Evolutionary conservation across 1,140 invertebrate species (phyloP).

Genomic region (Riptortus pedestris): DNA sequence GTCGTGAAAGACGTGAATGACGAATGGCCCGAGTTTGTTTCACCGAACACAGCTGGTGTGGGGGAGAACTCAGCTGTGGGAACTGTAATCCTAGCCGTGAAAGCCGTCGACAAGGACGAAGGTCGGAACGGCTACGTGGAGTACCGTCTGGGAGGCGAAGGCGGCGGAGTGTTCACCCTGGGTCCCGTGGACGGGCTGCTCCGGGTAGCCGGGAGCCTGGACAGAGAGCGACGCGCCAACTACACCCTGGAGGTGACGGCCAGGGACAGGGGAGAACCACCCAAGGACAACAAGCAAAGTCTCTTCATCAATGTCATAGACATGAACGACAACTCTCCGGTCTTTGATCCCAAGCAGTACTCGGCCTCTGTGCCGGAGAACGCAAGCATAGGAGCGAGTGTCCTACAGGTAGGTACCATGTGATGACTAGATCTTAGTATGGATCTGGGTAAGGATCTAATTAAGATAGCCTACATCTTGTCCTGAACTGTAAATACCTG

Average conservation of each 20-base stretch:
- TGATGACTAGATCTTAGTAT: no score
- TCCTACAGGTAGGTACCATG: slow-evolving; percentile 65
- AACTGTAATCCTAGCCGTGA: slow-evolving; percentile 79
- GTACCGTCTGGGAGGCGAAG: slow-evolving; percentile 56
- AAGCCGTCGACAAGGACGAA: slow-evolving; percentile 84
- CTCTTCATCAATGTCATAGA: slow-evolving; percentile 70
- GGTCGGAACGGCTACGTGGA: slow-evolving; percentile 87
- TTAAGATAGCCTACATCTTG: no score
- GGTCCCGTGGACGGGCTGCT: slow-evolving; percentile 78
- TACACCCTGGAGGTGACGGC: slow-evolving; percentile 74
- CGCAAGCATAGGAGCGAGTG: slow-evolving; percentile 80
- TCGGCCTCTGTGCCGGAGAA: slow-evolving; percentile 81
- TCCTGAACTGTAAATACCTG: no score
- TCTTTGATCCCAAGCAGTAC: slow-evolving; percentile 81
- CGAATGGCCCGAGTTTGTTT: slow-evolving; percentile 80
- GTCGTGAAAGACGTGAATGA: slow-evolving; percentile 88
- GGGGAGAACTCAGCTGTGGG: slow-evolving; percentile 80
- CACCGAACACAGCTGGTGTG: slow-evolving; percentile 63
- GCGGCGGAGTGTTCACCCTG: slow-evolving; percentile 62
- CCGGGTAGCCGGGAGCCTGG: slow-evolving; percentile 65
- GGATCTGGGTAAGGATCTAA: no score
- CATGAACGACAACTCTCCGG: slow-evolving; percentile 87
- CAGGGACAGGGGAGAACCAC: slow-evolving; percentile 76
- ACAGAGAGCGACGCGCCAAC: slow-evolving; percentile 70
- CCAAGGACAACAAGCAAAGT: slow-evolving; percentile 55